Evolutionary conservation across 1,140 invertebrate species (phyloP), one percentile per base, ranked within the genome.

Genomic region (Pomacea maculata): DNA sequence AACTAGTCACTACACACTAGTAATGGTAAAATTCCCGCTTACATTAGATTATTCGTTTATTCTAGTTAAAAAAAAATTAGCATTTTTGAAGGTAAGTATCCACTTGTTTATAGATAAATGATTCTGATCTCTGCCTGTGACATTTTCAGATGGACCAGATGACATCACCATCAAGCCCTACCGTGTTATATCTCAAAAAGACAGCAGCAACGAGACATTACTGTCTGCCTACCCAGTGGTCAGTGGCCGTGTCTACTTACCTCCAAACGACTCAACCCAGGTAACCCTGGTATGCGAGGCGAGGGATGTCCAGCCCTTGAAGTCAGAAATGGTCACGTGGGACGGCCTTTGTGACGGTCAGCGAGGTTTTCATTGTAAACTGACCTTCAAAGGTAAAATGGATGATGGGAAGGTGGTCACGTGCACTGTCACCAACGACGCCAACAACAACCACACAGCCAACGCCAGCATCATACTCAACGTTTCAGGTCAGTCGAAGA

Each of bases 381-480:
- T 70, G n/a, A 70, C 14, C 12, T 25, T 11, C 1, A 14, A 21
- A 15, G 67, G n/a, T n/a, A 11, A 25, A 8, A 10, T 17, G 4
- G 67, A 70, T 70, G 10, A 70, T 10, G 29, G 67, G 67, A 70
- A 70, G 10, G 67, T 8, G 67, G 67, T 70, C 67, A 70, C 67
- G 67, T 70, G 67, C 67, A 70, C 67, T 70, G 67, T 70, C 67
- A 70, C 12, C 29, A 70, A 70, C 67, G 14, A 25, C 11, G n/a
- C 21, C 67, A 70, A 70, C 67, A 70, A 70, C 67, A 17, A 21
- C 14, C 21, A 70, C 67, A 70, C 12, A 15, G 12, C 29, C 67
- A 70, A 11, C 11, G 10, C 67, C 21, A 70, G 29, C 21, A 21
- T 70, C 67, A 70, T 34, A 5, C 21, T 70, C 14, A 70, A 61